These are phyloP conservation scores for Perccottus glenii DNA, from an alignment of 2,113 vertebrate genomes.

Conservation along the genomic window DNA sequence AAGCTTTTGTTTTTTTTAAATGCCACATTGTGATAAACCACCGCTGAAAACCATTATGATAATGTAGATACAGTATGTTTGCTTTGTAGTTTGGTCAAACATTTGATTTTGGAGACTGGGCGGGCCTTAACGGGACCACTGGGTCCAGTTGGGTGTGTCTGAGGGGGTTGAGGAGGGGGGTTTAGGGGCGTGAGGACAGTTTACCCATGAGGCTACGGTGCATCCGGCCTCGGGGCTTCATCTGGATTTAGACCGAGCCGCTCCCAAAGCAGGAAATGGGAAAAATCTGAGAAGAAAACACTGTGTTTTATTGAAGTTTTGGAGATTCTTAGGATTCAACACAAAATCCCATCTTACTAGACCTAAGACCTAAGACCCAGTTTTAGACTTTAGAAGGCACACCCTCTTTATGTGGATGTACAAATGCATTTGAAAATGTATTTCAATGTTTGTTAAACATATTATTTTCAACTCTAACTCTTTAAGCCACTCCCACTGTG, in stretches of 20 bases:
- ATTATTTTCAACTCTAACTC: no score
- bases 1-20: no score
- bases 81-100: no score
- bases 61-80: no score
- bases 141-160: slow-evolving; percentile 51
- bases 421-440: background rate
- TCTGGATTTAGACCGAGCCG: slow-evolving; percentile 58
- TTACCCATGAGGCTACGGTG: slow-evolving; percentile 55
- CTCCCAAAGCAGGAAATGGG: slow-evolving; percentile 56
- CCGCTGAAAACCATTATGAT: no score
- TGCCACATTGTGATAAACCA: no score
- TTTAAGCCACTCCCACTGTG: no score
- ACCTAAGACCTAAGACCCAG: background rate
- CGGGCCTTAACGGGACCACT: background rate
- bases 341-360: background rate
- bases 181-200: slow-evolving; percentile 51
- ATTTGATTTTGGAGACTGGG: background rate
- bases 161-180: slow-evolving; percentile 1
- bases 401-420: background rate
- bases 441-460: no score
- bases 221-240: slow-evolving; percentile 66
- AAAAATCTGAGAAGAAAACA: slow-evolving; percentile 12
- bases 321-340: slow-evolving; percentile 1
- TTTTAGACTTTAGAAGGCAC: background rate
- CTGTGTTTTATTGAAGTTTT: slow-evolving; percentile 6